These are phyloP conservation scores for Sarcophaga variegata DNA, from an alignment of 2,888 invertebrate species.

Conservation along the genomic window DNA sequence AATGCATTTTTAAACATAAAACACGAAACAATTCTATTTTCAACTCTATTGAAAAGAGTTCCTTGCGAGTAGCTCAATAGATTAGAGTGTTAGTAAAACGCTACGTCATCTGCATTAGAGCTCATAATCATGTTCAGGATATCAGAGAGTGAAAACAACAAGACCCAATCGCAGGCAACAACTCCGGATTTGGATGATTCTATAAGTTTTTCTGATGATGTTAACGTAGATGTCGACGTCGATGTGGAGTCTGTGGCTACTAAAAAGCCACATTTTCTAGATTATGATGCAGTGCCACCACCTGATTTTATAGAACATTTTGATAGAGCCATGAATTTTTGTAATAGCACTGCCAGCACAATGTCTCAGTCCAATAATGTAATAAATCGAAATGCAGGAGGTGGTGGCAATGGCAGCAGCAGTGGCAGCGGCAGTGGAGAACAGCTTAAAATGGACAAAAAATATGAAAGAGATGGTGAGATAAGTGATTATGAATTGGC, in stretches of 20 bases:
- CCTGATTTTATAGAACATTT: slow-evolving; percentile 81
- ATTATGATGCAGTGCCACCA: slow-evolving; percentile 85
- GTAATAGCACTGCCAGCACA: slow-evolving; percentile 6
- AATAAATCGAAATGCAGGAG: slow-evolving; percentile 49
- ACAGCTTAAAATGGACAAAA: slow-evolving; percentile 81
- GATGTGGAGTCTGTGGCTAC: slow-evolving; percentile 78
- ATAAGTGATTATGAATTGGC: slow-evolving; percentile 81
- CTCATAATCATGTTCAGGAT: slow-evolving; percentile 53
- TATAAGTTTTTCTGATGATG: slow-evolving; percentile 82
- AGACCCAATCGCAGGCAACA: slow-evolving; percentile 62
- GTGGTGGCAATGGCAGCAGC: slow-evolving; percentile 18
- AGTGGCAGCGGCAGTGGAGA: slow-evolving; percentile 74
- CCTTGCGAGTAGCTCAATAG: not conserved
- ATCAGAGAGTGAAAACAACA: slow-evolving; percentile 40
- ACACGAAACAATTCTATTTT: not conserved
- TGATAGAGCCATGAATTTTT: slow-evolving; percentile 69
- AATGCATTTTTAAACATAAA: slow-evolving; percentile 37
- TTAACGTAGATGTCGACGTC: slow-evolving; percentile 72
- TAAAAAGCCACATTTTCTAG: slow-evolving; percentile 85
- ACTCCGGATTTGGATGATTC: slow-evolving; percentile 70
- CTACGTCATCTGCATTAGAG: not conserved
- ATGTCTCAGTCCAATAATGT: slow-evolving; percentile 17
- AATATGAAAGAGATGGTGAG: slow-evolving; percentile 81
- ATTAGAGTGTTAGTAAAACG: not conserved
- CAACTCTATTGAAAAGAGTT: not conserved